phyloP scores from a whole-genome alignment of 2,888 invertebrate genomes.

The Biston stratarius region DNA sequence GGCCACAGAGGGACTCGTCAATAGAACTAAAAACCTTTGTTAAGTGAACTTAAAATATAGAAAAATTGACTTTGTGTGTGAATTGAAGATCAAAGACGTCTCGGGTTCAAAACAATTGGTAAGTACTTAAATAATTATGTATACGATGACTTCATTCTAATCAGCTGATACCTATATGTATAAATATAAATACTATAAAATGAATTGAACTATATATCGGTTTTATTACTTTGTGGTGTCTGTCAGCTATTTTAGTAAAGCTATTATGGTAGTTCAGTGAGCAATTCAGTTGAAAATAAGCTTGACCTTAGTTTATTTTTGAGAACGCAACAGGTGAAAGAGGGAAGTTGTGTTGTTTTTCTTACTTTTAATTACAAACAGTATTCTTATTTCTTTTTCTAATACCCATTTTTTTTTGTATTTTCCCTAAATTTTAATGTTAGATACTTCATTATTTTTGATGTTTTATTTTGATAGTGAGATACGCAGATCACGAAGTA shows the following conservation, averaged over 20 bases:
- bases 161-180: slow-evolving; percentile 36
- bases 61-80: slow-evolving; percentile 27
- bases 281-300: slow-evolving; percentile 14
- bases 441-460: no score
- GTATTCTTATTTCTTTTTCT: no score
- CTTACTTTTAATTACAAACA: neutral
- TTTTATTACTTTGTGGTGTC: neutral
- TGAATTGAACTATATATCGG: neutral
- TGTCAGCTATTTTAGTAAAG: slow-evolving; percentile 5
- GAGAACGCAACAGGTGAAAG: slow-evolving; percentile 26
- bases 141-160: slow-evolving; percentile 35
- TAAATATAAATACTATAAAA: neutral
- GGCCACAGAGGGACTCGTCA: slow-evolving; percentile 44
- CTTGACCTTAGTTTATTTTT: slow-evolving; percentile 26
- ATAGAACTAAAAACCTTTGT: slow-evolving; percentile 37
- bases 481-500: no score
- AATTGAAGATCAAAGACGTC: slow-evolving; percentile 12
- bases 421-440: no score
- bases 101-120: slow-evolving; percentile 32
- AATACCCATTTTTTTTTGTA: no score
- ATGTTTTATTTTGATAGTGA: no score
- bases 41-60: slow-evolving; percentile 21
- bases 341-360: neutral
- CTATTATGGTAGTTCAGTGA: slow-evolving; percentile 18
- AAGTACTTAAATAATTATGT: slow-evolving; percentile 23